phyloP scores from a whole-genome alignment of 1,140 invertebrate genomes.

The Manduca sexta region DNA sequence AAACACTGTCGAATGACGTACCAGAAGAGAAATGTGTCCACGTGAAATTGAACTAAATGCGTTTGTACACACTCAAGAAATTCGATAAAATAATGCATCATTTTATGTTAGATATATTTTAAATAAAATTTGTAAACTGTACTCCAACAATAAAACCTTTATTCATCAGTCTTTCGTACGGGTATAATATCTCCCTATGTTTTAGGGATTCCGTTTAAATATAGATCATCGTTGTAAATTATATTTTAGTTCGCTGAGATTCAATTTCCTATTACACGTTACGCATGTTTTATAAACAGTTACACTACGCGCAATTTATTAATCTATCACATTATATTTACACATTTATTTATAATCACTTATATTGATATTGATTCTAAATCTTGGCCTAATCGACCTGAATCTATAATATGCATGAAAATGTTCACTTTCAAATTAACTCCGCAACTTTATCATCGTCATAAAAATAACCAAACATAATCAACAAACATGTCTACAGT shows the following conservation, averaged over 20 bases:
- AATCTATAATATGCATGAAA: background rate
- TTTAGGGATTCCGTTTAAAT: background rate
- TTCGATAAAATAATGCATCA: background rate
- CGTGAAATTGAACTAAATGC: too few species aligned
- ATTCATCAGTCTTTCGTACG: conserved; percentile 43
- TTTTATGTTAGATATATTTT: background rate
- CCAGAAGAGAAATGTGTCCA: too few species aligned
- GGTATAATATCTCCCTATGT: conserved; percentile 9
- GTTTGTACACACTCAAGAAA: background rate
- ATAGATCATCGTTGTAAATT: background rate
- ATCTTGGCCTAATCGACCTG: conserved; percentile 33
- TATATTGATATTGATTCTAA: conserved; percentile 15
- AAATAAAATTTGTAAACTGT: background rate
- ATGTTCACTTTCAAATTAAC: background rate
- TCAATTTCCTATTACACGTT: background rate
- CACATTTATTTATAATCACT: conserved; percentile 10
- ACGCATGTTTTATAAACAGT: conserved; percentile 3
- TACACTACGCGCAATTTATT: conserved; percentile 4
- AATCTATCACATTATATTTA: conserved; percentile 16
- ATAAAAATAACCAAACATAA: background rate
- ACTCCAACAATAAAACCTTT: conserved; percentile 3
- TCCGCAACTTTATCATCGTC: background rate
- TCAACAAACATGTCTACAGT: too few species aligned
- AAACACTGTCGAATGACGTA: too few species aligned
- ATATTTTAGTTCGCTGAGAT: background rate